Percentiles rank a stretch among this genome's conserved stretches.
Evolutionary conservation across 2,797 vertebrate genomes (phyloP).

Genomic region (Aphelocoma californica): DNA sequence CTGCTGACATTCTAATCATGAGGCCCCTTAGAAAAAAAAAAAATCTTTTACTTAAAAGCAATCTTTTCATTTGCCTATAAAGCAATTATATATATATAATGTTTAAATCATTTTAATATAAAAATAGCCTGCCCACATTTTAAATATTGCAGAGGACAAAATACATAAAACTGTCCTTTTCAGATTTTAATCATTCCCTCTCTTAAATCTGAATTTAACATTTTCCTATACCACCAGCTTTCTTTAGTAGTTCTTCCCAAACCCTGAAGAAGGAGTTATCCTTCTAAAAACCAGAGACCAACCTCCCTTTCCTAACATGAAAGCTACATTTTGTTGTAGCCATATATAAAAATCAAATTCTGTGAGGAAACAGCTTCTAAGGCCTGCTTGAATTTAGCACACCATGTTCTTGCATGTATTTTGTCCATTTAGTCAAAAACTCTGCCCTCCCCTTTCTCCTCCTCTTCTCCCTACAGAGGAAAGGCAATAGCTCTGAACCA

Average conservation of each 20-base stretch:
- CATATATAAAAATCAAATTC: neutral
- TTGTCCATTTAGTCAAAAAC: neutral
- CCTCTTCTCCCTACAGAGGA: neutral
- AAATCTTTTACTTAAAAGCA: neutral
- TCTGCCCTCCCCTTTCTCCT: neutral
- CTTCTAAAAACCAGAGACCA: neutral
- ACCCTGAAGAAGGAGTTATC: neutral
- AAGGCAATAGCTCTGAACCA: neutral
- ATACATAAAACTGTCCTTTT: neutral
- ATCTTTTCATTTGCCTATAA: constrained; percentile 13
- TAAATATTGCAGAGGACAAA: neutral
- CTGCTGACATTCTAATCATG: constrained; percentile 38
- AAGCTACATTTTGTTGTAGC: neutral
- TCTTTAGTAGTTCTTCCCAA: neutral
- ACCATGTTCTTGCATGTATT: neutral
- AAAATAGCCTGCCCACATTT: constrained; percentile 9
- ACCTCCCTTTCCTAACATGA: neutral
- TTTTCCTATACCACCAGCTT: neutral
- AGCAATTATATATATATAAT: neutral
- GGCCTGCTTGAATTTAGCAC: neutral
- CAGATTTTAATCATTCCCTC: neutral
- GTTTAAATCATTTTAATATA: constrained; percentile 3
- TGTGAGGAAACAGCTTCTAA: neutral
- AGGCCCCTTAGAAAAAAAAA: neutral
- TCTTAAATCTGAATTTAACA: neutral